These are phyloP conservation scores for Parapristionchus giblindavisi DNA, from an alignment of 2,888 invertebrate genomes.

Conservation along the genomic window DNA sequence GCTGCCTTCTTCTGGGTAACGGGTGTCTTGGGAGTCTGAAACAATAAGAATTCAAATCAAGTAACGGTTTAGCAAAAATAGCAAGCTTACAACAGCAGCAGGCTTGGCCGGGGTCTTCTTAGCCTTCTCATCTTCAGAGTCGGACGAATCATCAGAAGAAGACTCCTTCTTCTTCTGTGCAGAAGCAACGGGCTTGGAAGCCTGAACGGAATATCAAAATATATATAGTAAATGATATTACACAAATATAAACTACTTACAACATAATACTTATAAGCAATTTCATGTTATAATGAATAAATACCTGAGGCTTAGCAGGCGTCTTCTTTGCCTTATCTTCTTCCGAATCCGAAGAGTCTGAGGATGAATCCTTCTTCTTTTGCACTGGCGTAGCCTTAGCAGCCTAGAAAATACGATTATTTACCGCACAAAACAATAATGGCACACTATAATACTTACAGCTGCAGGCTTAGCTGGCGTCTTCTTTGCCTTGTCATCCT, in stretches of 20 bases:
- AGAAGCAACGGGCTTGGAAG: background rate
- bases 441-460: background rate
- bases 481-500: slow-evolving; percentile 38
- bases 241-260: background rate
- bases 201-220: background rate
- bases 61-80: slow-evolving; percentile 42
- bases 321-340: slow-evolving; percentile 43
- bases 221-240: background rate
- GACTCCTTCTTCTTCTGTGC: slow-evolving; percentile 24
- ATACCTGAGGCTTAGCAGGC: slow-evolving; percentile 23
- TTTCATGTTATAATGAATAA: background rate
- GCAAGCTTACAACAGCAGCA: slow-evolving; percentile 3
- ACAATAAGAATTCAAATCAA: slow-evolving; percentile 1
- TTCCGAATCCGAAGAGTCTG: slow-evolving; percentile 39
- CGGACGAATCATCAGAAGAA: slow-evolving; percentile 35
- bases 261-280: background rate
- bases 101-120: slow-evolving; percentile 35
- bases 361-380: slow-evolving; percentile 45
- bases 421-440: background rate
- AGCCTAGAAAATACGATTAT: slow-evolving; percentile 3
- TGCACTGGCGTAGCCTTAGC: slow-evolving; percentile 38
- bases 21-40: background rate
- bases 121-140: slow-evolving; percentile 43
- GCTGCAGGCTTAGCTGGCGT: slow-evolving; percentile 24
- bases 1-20: slow-evolving; percentile 37